Evolutionary conservation across 2,888 invertebrate species (phyloP).

Genomic region (Malacosoma neustria): DNA sequence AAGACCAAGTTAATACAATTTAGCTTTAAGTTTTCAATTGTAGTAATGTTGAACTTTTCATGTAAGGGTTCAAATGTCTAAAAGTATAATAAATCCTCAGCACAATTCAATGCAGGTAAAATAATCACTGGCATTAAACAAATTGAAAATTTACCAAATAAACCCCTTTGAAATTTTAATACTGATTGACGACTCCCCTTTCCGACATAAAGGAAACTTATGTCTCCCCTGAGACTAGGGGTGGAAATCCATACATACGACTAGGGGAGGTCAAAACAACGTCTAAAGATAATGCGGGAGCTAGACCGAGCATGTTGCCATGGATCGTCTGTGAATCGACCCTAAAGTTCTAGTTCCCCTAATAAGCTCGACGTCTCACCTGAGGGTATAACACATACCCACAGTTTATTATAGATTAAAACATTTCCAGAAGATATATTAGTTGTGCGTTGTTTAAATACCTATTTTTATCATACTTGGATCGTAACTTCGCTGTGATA

Average conservation of each 20-base stretch:
- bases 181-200: constrained; percentile 56
- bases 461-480: no score
- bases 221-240: constrained; percentile 59
- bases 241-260: constrained; percentile 32
- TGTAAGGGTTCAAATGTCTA: no score
- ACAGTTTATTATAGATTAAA: background rate
- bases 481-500: no score
- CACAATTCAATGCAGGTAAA: constrained; percentile 21
- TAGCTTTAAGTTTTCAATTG: no score
- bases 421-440: no score
- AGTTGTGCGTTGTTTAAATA: no score
- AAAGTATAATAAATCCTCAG: no score
- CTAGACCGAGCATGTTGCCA: constrained; percentile 49
- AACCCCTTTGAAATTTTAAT: constrained; percentile 49
- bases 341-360: constrained; percentile 71
- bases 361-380: constrained; percentile 66
- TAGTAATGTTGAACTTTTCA: no score
- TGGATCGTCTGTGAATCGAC: constrained; percentile 52
- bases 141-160: constrained; percentile 46
- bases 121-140: constrained; percentile 32
- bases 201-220: constrained; percentile 45
- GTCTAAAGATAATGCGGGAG: constrained; percentile 19
- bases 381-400: constrained; percentile 28
- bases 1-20: no score
- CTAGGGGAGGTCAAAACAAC: background rate